Evolutionary conservation across 2,888 invertebrate genomes (phyloP).

Genomic region (Xanthia togata): DNA sequence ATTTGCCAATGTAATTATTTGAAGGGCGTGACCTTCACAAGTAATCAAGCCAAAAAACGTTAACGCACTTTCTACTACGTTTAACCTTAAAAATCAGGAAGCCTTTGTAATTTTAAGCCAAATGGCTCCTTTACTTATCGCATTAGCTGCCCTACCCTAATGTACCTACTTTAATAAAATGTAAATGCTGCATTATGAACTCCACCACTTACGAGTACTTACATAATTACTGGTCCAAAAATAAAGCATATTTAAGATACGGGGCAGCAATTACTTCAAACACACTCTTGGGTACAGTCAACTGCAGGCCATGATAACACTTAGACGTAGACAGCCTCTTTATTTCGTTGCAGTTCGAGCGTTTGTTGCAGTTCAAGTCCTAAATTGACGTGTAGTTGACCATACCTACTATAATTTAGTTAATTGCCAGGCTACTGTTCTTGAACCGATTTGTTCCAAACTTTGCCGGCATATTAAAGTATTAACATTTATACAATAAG

Average conservation of each 20-base stretch:
- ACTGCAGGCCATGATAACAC: not conserved
- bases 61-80: constrained; percentile 5
- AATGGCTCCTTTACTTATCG: constrained; percentile 41
- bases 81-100: constrained; percentile 46
- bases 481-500: constrained; percentile 74
- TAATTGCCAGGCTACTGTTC: constrained; percentile 57
- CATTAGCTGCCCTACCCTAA: constrained; percentile 42
- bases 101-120: constrained; percentile 41
- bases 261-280: constrained; percentile 49
- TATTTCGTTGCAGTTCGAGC: not conserved
- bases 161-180: constrained; percentile 44
- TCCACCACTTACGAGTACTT: constrained; percentile 17
- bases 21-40: constrained; percentile 19
- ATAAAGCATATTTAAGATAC: constrained; percentile 55
- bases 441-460: constrained; percentile 58
- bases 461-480: constrained; percentile 61
- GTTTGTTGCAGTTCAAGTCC: constrained; percentile 11
- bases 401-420: constrained; percentile 51
- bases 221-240: constrained; percentile 56
- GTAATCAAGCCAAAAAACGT: constrained; percentile 18
- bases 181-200: constrained; percentile 38
- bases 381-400: not conserved
- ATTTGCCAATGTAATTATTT: not conserved
- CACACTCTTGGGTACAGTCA: constrained; percentile 20
- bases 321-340: not conserved